Evolutionary conservation across 2,888 invertebrate species (phyloP).

Genomic region (Leptogaster cylindrica): DNA sequence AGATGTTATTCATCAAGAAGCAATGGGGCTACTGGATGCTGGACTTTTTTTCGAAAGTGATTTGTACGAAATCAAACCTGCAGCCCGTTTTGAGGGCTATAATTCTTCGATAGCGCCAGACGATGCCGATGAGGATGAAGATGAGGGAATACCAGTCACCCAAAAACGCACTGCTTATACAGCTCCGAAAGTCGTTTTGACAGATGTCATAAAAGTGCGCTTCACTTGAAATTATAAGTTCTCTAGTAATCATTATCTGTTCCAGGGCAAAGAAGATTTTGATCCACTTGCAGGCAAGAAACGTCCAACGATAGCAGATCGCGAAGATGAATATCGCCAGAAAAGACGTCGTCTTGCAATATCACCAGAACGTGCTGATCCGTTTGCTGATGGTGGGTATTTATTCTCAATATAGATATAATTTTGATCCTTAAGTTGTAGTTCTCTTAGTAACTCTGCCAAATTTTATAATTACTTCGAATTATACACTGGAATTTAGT

Average conservation of each 20-base stretch:
- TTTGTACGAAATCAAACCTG: conserved; percentile 81
- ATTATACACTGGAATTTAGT: too few species aligned
- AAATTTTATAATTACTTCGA: too few species aligned
- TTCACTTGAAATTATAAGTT: too few species aligned
- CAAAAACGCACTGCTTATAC: conserved; percentile 80
- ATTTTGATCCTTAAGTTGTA: too few species aligned
- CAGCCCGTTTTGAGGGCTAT: conserved; percentile 88
- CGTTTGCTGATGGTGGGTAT: conserved; percentile 93
- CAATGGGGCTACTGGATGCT: conserved; percentile 85
- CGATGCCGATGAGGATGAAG: conserved; percentile 91
- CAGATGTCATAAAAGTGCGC: conserved; percentile 87
- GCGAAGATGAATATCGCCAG: conserved; percentile 96
- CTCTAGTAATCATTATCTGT: too few species aligned
- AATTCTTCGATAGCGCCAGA: conserved; percentile 96
- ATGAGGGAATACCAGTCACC: conserved; percentile 68
- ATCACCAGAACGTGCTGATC: conserved; percentile 96
- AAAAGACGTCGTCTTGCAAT: conserved; percentile 88
- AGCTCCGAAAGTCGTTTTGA: conserved; percentile 86
- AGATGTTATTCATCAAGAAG: too few species aligned
- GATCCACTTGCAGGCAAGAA: conserved; percentile 94
- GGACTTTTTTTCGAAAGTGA: conserved; percentile 89
- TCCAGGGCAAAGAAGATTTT: conserved; percentile 86
- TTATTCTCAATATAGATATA: too few species aligned
- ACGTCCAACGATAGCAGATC: conserved; percentile 89
- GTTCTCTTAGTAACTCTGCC: too few species aligned